These are phyloP conservation scores for Hemistola chrysoprasaria DNA, from an alignment of 2,888 invertebrate species.

Conservation along the genomic window DNA sequence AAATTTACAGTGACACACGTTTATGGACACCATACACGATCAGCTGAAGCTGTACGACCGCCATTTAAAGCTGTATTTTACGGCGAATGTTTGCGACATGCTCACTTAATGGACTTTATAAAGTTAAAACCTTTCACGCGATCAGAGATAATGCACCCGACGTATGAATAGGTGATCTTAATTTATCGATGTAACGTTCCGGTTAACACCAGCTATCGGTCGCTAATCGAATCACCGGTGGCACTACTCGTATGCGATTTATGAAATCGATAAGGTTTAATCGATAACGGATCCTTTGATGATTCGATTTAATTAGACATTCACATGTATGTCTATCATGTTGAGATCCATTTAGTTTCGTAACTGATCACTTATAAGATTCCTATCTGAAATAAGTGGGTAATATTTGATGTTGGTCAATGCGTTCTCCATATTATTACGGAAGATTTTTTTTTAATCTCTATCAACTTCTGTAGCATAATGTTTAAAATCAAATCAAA, in stretches of 20 bases:
- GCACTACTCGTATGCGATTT: slow-evolving; percentile 61
- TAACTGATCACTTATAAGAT: slow-evolving; percentile 37
- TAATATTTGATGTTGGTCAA: slow-evolving; percentile 6
- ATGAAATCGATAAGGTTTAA: slow-evolving; percentile 54
- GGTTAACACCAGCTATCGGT: slow-evolving; percentile 62
- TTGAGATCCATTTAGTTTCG: slow-evolving; percentile 31
- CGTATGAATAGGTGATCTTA: slow-evolving; percentile 78
- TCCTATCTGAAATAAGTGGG: slow-evolving; percentile 34
- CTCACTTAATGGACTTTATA: slow-evolving; percentile 68
- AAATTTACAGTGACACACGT: slow-evolving; percentile 68
- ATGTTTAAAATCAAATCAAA: no score
- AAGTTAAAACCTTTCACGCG: slow-evolving; percentile 65
- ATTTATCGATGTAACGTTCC: slow-evolving; percentile 73
- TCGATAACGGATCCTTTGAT: slow-evolving; percentile 56
- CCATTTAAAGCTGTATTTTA: slow-evolving; percentile 60
- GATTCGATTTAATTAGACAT: slow-evolving; percentile 47
- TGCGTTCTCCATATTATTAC: no score
- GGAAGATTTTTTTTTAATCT: no score
- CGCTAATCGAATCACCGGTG: slow-evolving; percentile 65
- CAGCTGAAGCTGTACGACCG: slow-evolving; percentile 31
- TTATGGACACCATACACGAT: slow-evolving; percentile 47
- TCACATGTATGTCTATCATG: slow-evolving; percentile 37
- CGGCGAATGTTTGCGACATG: slow-evolving; percentile 60
- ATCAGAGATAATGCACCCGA: slow-evolving; percentile 67
- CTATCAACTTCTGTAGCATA: no score